Conservation (phyloP, 2,113 vertebrate genomes). For the Anhinga anhinga region DNA sequence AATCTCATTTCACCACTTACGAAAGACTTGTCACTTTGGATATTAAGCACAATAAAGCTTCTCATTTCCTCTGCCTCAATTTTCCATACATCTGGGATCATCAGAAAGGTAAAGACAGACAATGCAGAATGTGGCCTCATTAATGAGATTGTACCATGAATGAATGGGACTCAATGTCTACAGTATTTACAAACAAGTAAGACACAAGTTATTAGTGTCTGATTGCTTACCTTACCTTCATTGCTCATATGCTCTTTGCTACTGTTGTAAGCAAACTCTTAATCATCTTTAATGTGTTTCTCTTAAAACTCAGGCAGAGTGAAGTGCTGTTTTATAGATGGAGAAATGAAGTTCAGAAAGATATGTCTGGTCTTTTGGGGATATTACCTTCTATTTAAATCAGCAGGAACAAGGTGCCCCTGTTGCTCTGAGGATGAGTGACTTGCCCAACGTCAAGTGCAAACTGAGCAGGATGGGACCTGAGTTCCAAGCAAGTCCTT, state of each 20-base stretch:
- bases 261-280: not conserved
- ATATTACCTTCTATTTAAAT: not conserved
- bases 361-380: not conserved
- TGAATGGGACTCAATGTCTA: slow-evolving; percentile 42
- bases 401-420: not conserved
- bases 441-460: not conserved
- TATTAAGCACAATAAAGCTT: slow-evolving; percentile 38
- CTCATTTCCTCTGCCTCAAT: slow-evolving; percentile 30
- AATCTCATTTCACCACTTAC: slow-evolving; percentile 34
- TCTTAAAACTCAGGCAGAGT: not conserved
- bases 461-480: not conserved
- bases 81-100: slow-evolving; percentile 27
- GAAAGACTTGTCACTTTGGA: slow-evolving; percentile 49
- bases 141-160: slow-evolving; percentile 12
- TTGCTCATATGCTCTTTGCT: not conserved
- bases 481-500: not conserved
- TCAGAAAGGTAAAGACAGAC: slow-evolving; percentile 38
- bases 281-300: not conserved
- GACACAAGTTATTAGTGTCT: slow-evolving; percentile 36
- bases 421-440: not conserved
- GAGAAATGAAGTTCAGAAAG: not conserved
- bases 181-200: slow-evolving; percentile 48
- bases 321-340: not conserved
- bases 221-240: slow-evolving; percentile 13
- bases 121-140: slow-evolving; percentile 9